Percentiles rank a stretch among this genome's conserved stretches.
These are phyloP conservation scores for Drosophila virilis DNA, from an alignment of 1,140 invertebrate species.

Conservation along the genomic window DNA sequence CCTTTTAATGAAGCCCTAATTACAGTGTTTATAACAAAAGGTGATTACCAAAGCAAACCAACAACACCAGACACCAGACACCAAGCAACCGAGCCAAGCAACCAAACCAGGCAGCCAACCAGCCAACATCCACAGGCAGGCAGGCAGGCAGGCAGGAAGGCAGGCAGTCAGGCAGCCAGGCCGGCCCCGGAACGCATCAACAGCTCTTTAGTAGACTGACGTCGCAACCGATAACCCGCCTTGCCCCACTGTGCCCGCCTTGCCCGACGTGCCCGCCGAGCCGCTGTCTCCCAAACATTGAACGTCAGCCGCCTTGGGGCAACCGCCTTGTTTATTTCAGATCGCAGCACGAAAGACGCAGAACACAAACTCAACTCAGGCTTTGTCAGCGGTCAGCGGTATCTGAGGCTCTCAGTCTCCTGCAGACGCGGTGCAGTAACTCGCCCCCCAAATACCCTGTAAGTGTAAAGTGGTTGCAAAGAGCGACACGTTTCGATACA, in stretches of 20 bases:
- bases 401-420: not conserved
- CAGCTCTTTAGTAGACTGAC: constrained; percentile 65
- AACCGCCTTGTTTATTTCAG: constrained; percentile 53
- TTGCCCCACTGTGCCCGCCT: not conserved
- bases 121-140: constrained; percentile 41
- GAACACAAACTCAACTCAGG: constrained; percentile 26
- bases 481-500: too few species aligned
- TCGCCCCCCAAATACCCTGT: constrained; percentile 2
- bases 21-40: constrained; percentile 83
- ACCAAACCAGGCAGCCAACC: constrained; percentile 2
- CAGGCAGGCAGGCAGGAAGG: not conserved
- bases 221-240: constrained; percentile 17
- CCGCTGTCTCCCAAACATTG: not conserved
- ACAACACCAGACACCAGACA: constrained; percentile 55
- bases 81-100: constrained; percentile 6
- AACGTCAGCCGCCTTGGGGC: constrained; percentile 48
- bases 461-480: too few species aligned
- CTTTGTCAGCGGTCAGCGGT: constrained; percentile 6
- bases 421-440: not conserved
- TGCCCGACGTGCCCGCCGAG: not conserved
- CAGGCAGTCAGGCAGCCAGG: not conserved
- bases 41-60: constrained; percentile 82
- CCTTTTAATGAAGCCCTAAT: constrained; percentile 83
- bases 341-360: constrained; percentile 49
- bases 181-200: constrained; percentile 52